Evolutionary conservation across 2,113 vertebrate species (phyloP).

Genomic region (Piaya cayana): DNA sequence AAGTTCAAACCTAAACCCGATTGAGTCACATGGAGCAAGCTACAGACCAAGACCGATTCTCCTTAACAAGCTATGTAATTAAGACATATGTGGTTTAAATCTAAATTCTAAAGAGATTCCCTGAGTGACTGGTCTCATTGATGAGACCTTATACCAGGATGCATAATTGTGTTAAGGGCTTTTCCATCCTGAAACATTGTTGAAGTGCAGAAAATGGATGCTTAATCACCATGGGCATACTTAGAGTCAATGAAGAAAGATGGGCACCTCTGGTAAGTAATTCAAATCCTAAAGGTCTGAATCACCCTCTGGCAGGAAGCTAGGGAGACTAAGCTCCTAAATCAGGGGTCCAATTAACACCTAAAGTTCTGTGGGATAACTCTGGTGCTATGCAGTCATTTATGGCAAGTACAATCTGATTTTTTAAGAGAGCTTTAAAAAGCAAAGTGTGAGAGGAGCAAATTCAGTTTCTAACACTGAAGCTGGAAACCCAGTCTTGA

Average conservation of each 20-base stretch:
- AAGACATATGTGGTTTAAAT: background rate
- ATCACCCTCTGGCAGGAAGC: background rate
- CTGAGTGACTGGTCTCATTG: background rate
- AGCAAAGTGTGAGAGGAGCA: background rate
- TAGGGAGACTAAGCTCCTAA: background rate
- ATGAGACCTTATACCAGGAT: background rate
- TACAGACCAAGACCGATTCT: background rate
- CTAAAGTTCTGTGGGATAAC: background rate
- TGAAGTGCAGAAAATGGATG: background rate
- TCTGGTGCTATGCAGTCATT: background rate
- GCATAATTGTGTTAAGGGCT: background rate
- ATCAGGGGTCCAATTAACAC: background rate
- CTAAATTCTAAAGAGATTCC: background rate
- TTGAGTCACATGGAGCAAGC: background rate
- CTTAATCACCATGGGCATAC: background rate
- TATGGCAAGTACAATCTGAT: background rate
- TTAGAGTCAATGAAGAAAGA: background rate
- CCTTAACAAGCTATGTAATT: accelerated
- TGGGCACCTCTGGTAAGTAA: background rate
- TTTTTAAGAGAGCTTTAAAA: background rate
- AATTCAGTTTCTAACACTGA: background rate
- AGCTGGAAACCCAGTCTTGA: background rate
- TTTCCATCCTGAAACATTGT: background rate
- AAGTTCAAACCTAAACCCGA: background rate
- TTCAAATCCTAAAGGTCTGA: background rate